A percentile compares a stretch with the other conserved stretches of the same genome.
These are phyloP conservation scores for Drosophila pegasa DNA, from an alignment of 2,888 invertebrate genomes.

Conservation along the genomic window DNA sequence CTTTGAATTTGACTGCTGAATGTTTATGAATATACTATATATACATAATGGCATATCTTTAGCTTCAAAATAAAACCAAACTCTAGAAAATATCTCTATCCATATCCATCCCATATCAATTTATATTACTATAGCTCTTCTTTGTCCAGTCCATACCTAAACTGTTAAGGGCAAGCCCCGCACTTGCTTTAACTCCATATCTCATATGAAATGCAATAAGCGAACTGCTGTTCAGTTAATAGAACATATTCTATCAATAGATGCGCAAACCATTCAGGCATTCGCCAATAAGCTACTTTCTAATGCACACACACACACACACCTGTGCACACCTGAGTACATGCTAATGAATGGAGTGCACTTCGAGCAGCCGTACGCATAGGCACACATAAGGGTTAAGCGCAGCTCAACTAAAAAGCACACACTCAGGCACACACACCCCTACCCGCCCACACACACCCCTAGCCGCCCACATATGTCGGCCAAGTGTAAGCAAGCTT, in stretches of 20 bases:
- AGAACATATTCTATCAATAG: constrained; percentile 1
- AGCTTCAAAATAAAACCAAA: neutral
- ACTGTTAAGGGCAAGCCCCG: neutral
- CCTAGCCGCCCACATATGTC: neutral
- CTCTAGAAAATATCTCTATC: neutral
- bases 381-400: constrained; percentile 4
- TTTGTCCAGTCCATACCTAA: neutral
- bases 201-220: neutral
- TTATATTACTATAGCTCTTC: neutral
- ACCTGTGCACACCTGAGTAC: neutral
- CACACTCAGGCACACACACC: neutral
- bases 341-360: constrained; percentile 5
- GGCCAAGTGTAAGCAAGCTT: constrained; percentile 12
- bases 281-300: constrained; percentile 8
- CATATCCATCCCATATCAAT: no score
- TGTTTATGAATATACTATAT: no score
- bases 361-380: neutral
- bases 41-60: no score
- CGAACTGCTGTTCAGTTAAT: constrained; percentile 1
- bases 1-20: no score
- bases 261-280: constrained; percentile 5
- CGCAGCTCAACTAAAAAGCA: neutral
- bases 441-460: neutral
- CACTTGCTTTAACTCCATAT: neutral
- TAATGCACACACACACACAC: constrained; percentile 1